Evolutionary conservation across 2,888 invertebrate genomes (phyloP), one percentile per base, ranked within the genome.

Genomic region (Raillietiella orientalis): DNA sequence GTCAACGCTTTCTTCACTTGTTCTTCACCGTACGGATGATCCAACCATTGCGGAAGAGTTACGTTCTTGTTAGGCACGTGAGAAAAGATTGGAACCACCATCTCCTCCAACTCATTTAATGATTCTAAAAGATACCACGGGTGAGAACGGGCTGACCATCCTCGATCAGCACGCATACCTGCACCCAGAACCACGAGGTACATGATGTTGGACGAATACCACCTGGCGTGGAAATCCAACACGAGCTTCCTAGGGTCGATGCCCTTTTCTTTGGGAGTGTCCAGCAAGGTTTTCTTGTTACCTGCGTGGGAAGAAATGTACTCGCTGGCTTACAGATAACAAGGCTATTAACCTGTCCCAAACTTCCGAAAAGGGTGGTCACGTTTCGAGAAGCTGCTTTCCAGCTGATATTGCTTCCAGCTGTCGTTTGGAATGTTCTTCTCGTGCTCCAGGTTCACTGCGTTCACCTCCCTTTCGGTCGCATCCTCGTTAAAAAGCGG

Each of bases 401-500:
- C 75, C 6, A 96, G 53, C 49, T 90, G 90, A 43, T 70, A 61
- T 27, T 77, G 49, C 11, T 90, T 51, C 84, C 90, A 87, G 0
- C 59, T 51, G 50, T 96, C 93, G 32, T 61, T 70, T 3, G 65
- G 59, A 5, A 75, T 46, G 52, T 96, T 93, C 49, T 90, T 87
- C 41, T 82, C 75, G 43, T 90, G 77, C 41, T 96, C 96, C 0
- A 79, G 84, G 50, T 93, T 61, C 4, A 96, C 87, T 0, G 93
- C 90, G 45, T 74, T 77, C 25, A 93, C 61, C 51, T 96, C 93
- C 8, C 87, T 55, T 9, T 75, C 77, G 0, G 87, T 87, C 3
- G 77, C 74, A 27, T 63, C 55, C 41, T 75, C 74, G 4, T 84
- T 84, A 50, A 96, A 93, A 8, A 90, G 52, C 0, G 93, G 96